These are phyloP conservation scores for Dryobates pubescens DNA, from an alignment of 2,797 vertebrate genomes.

Conservation along the genomic window DNA sequence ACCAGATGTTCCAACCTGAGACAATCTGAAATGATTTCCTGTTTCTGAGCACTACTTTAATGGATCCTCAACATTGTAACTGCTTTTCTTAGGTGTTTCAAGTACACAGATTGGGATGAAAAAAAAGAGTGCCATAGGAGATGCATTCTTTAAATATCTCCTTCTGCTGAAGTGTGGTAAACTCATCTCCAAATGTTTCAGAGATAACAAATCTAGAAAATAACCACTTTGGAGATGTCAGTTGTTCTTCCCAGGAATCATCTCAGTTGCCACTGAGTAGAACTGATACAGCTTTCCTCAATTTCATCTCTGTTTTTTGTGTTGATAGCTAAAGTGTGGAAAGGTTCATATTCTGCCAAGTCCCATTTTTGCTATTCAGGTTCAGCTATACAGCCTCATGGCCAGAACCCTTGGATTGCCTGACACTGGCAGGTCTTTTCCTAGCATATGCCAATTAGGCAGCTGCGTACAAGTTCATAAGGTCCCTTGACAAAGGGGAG, in stretches of 20 bases:
- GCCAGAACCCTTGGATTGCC: neutral
- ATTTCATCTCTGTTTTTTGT: neutral
- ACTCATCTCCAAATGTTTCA: neutral
- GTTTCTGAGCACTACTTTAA: neutral
- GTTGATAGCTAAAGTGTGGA: neutral
- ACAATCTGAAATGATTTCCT: conserved; percentile 14
- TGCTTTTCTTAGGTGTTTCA: neutral
- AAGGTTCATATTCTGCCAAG: neutral
- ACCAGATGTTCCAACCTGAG: conserved; percentile 13
- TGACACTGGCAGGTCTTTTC: neutral
- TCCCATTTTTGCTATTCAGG: neutral
- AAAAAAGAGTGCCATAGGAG: neutral
- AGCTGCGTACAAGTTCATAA: neutral
- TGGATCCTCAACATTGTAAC: neutral
- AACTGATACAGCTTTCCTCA: neutral
- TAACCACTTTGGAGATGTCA: neutral
- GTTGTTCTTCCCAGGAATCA: neutral
- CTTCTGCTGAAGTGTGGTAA: neutral
- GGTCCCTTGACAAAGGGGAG: neutral
- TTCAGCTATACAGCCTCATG: neutral
- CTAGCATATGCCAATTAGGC: neutral
- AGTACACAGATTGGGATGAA: neutral
- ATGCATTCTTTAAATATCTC: neutral
- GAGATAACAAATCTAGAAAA: neutral
- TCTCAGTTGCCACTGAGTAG: neutral